Conservation (phyloP, 2,113 vertebrate species). For the Proterorhinus semilunaris region DNA sequence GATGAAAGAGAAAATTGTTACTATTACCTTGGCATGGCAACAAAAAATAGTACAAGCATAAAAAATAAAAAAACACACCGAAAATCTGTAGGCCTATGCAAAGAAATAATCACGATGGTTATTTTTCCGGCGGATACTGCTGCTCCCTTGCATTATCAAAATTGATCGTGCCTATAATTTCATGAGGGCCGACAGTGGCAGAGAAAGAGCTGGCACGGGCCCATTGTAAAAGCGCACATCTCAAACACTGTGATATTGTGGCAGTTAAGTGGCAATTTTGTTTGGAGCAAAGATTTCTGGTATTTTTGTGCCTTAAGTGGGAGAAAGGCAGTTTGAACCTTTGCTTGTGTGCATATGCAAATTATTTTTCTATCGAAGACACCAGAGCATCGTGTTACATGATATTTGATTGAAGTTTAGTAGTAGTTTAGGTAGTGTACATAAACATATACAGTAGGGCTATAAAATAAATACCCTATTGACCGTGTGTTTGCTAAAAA, state of each 20-base stretch:
- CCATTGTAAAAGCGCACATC: conserved; percentile 44
- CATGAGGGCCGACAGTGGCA: conserved; percentile 27
- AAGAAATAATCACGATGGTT: conserved; percentile 71
- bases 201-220: conserved; percentile 34
- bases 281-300: conserved; percentile 22
- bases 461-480: too few relatives aligned
- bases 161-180: conserved; percentile 69
- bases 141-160: conserved; percentile 64
- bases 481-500: too few relatives aligned
- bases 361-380: neutral
- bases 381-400: too few relatives aligned
- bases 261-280: conserved; percentile 59
- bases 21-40: conserved; percentile 66
- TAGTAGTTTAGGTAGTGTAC: too few relatives aligned
- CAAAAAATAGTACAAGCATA: conserved; percentile 31
- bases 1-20: conserved; percentile 71
- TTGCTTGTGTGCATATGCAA: neutral
- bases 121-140: conserved; percentile 53
- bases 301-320: neutral
- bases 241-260: conserved; percentile 55
- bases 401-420: too few relatives aligned
- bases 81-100: conserved; percentile 35
- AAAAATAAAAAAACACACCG: conserved; percentile 35
- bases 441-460: too few relatives aligned
- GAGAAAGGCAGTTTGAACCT: conserved; percentile 18